Evolutionary conservation across 2,113 vertebrate species (phyloP), one percentile per base, ranked within the genome.

Genomic region (Serinus canaria): DNA sequence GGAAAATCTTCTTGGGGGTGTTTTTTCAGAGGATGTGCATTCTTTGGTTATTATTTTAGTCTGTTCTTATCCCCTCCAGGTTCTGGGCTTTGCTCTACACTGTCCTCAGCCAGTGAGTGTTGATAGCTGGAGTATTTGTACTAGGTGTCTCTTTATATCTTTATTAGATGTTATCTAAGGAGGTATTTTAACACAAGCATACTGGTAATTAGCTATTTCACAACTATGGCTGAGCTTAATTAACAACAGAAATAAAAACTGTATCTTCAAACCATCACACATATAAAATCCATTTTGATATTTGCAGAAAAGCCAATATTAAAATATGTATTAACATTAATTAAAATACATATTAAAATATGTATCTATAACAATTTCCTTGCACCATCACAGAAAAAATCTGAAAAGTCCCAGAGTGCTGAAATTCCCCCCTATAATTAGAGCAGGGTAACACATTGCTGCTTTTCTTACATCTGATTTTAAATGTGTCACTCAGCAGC

Each of bases 401-500:
- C 21, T 5, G 6, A 0, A 1, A 74, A 37, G 41, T 15, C 56
- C 9, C 28, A 41, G 23, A 25, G 9, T n/a, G 31, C 28, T 10
- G 30, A 41, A 70, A 91, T 41, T 52, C 43, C 43, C 22, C 56
- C 9, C 21, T 46, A 27, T 41, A 41, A 43, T 43, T 43, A 30
- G 6, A 58, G 23, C 31, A 73, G 16, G 33, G 17, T 17, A 62
- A 46, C 6, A 59, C 15, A 39, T 35, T 4, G 39, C n/a, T 91
- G 21, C 6, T 46, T 47, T 43, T 20, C 46, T 53, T 13, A 33
- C 13, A 63, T 55, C 11, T 2, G 13, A 59, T 59, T 50, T 67
- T 3, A 76, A 60, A 9, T 0, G 4, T 16, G 50, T 22, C 62
- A n/a, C 43, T 18, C 10, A 35, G 22, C 24, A 85, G 5, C 7